A percentile compares a stretch with the other conserved stretches of the same genome.
phyloP scores from a whole-genome alignment of 2,113 vertebrate species.

The rat (Rattus norvegicus) region DNA sequence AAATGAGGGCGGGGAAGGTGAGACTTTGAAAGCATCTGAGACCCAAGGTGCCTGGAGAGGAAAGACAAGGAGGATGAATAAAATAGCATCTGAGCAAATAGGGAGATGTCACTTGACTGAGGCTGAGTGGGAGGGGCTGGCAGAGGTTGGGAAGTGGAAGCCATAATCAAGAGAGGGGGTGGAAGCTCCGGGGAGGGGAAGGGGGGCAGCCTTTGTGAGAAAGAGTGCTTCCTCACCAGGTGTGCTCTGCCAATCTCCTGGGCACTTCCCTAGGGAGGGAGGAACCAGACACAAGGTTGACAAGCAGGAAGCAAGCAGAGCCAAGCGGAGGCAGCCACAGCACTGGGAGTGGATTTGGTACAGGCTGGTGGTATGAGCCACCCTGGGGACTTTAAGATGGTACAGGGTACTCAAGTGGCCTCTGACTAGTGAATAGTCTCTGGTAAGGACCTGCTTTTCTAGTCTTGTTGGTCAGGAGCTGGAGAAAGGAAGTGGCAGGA shows the following conservation, averaged over 20 bases:
- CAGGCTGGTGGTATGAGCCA: background rate
- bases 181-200: background rate
- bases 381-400: constrained; percentile 8
- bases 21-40: background rate
- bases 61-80: background rate
- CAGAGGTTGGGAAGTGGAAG: background rate
- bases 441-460: background rate
- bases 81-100: background rate
- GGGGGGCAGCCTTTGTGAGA: background rate
- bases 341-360: background rate
- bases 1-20: too few relatives aligned
- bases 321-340: background rate
- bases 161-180: background rate
- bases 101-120: background rate
- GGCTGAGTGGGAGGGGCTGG: background rate
- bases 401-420: background rate
- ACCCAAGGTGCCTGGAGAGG: background rate
- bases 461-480: background rate
- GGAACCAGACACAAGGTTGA: background rate
- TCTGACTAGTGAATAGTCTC: background rate
- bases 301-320: background rate
- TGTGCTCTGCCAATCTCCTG: background rate
- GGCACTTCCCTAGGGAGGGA: background rate
- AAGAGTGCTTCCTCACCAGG: background rate
- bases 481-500: background rate